These are phyloP conservation scores for Helicoverpa zea DNA, from an alignment of 1,140 invertebrate species.

Conservation along the genomic window DNA sequence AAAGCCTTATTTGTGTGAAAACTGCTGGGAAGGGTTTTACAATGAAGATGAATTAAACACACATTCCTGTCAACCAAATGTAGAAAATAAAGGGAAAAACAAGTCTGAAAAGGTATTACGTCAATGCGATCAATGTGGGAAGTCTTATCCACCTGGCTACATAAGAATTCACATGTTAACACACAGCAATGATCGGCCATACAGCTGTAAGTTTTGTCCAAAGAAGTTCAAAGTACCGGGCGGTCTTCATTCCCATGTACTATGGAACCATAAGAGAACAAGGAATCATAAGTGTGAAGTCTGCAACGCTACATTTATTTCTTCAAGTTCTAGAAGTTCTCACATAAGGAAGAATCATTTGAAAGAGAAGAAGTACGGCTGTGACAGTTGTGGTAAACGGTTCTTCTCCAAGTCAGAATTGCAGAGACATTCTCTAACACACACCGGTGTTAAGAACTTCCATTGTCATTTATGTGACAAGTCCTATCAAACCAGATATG, in stretches of 20 bases:
- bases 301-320: slow-evolving; percentile 82
- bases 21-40: slow-evolving; percentile 83
- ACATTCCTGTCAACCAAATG: slow-evolving; percentile 75
- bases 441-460: slow-evolving; percentile 83
- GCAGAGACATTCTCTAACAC: slow-evolving; percentile 80
- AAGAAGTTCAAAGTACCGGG: slow-evolving; percentile 84
- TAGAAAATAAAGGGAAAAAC: slow-evolving; percentile 65
- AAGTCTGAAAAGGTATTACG: slow-evolving; percentile 70
- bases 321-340: slow-evolving; percentile 79
- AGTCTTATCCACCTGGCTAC: slow-evolving; percentile 82
- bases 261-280: slow-evolving; percentile 84
- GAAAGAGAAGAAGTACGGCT: slow-evolving; percentile 83
- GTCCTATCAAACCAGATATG: slow-evolving; percentile 83
- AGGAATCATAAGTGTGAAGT: slow-evolving; percentile 82
- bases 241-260: slow-evolving; percentile 80
- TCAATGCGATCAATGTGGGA: slow-evolving; percentile 85
- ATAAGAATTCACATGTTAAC: slow-evolving; percentile 83
- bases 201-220: slow-evolving; percentile 83
- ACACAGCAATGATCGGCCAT: slow-evolving; percentile 77
- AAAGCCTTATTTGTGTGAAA: slow-evolving; percentile 80
- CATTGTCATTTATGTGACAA: slow-evolving; percentile 84
- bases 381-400: slow-evolving; percentile 80
- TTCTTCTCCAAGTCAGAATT: slow-evolving; percentile 83
- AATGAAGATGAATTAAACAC: slow-evolving; percentile 65
- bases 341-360: slow-evolving; percentile 84